Evolutionary conservation across 2,797 vertebrate genomes (phyloP).

Genomic region (Jordanella pulchra): DNA sequence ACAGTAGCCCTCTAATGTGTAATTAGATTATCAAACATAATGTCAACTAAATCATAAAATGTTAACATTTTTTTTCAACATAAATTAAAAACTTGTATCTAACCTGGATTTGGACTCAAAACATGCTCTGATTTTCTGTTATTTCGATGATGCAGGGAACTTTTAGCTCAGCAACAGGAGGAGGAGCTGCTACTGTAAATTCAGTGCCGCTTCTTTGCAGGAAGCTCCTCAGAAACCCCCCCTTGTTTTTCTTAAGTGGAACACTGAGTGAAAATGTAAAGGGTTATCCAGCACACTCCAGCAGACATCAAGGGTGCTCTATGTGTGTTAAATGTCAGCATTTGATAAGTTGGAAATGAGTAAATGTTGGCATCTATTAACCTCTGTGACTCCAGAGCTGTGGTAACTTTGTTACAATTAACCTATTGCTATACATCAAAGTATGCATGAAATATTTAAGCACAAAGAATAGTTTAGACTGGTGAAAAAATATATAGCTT

Average conservation of each 20-base stretch:
- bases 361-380: constrained; percentile 2
- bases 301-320: not conserved
- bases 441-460: not conserved
- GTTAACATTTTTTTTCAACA: not conserved
- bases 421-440: not conserved
- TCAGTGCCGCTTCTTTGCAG: not conserved
- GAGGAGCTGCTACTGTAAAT: not conserved
- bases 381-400: not conserved
- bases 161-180: not conserved
- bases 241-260: not conserved
- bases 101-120: not conserved
- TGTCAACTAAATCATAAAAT: no score
- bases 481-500: not conserved
- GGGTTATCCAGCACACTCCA: not conserved
- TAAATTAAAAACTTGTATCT: not conserved
- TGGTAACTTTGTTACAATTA: not conserved
- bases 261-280: not conserved
- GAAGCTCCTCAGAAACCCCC: not conserved
- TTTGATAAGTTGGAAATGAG: constrained; percentile 4
- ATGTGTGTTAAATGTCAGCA: not conserved
- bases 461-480: not conserved
- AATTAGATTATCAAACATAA: no score
- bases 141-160: not conserved
- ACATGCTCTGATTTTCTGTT: not conserved
- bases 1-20: no score